Evolutionary conservation across 2,113 vertebrate genomes (phyloP).

Genomic region (Eudorcas thomsonii): DNA sequence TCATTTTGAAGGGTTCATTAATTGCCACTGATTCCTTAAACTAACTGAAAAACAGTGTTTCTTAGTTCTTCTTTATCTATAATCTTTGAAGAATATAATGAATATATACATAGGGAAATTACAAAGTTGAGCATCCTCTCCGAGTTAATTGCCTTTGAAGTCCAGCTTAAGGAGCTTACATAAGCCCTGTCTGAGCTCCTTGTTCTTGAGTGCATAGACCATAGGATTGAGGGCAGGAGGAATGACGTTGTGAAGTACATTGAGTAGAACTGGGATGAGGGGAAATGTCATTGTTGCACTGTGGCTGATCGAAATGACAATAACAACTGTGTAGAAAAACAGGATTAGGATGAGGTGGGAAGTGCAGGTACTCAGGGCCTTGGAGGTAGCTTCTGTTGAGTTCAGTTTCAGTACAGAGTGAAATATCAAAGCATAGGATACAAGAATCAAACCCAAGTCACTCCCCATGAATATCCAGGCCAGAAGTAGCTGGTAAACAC

Average conservation of each 20-base stretch:
- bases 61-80: background rate
- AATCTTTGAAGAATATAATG: background rate
- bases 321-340: slow-evolving; percentile 12
- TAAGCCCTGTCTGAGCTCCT: slow-evolving; percentile 9
- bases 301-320: slow-evolving; percentile 49
- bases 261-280: slow-evolving; percentile 35
- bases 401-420: slow-evolving; percentile 43
- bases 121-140: background rate
- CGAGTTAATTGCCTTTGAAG: background rate
- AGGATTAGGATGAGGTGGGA: slow-evolving; percentile 44
- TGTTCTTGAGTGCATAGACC: slow-evolving; percentile 47
- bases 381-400: slow-evolving; percentile 28
- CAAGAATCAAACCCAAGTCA: slow-evolving; percentile 32
- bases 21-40: background rate
- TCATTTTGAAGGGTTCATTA: background rate
- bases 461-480: slow-evolving; percentile 41
- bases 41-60: background rate
- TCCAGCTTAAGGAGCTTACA: background rate
- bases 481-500: slow-evolving; percentile 22
- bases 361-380: slow-evolving; percentile 48
- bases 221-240: slow-evolving; percentile 37
- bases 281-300: background rate
- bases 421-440: slow-evolving; percentile 49
- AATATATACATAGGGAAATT: background rate
- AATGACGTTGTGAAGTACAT: background rate